These are phyloP conservation scores for Pherbina coryleti DNA, from an alignment of 2,888 invertebrate species.

Conservation along the genomic window DNA sequence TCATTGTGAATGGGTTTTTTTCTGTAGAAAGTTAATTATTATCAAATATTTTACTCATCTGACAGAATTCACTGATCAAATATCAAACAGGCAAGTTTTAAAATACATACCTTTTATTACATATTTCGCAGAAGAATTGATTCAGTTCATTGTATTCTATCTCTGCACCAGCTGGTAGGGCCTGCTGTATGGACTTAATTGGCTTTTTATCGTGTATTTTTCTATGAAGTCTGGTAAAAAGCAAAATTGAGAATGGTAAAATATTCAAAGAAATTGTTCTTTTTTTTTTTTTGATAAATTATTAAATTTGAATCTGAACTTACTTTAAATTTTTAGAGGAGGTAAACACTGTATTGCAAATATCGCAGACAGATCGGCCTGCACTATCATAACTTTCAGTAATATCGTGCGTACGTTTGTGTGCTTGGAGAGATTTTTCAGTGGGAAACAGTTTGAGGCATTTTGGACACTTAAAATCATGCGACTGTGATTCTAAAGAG, in stretches of 20 bases:
- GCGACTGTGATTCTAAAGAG: not conserved
- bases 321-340: slow-evolving; percentile 74
- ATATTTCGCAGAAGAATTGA: slow-evolving; percentile 72
- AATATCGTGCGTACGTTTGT: slow-evolving; percentile 45
- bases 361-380: slow-evolving; percentile 69
- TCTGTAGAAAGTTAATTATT: too few relatives aligned
- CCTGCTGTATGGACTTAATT: slow-evolving; percentile 66
- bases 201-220: slow-evolving; percentile 81
- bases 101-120: slow-evolving; percentile 69
- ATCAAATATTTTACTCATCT: too few relatives aligned
- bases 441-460: slow-evolving; percentile 45
- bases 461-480: slow-evolving; percentile 40
- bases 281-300: too few relatives aligned
- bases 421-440: slow-evolving; percentile 42
- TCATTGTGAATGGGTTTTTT: too few relatives aligned
- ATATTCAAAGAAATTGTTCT: not conserved
- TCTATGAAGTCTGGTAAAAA: slow-evolving; percentile 73
- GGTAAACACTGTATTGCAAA: slow-evolving; percentile 78
- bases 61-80: too few relatives aligned
- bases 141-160: slow-evolving; percentile 62
- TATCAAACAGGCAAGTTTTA: not conserved
- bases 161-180: slow-evolving; percentile 61
- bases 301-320: slow-evolving; percentile 17
- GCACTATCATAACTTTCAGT: not conserved
- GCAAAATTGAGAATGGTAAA: slow-evolving; percentile 1